These are phyloP conservation scores for Pipra filicauda DNA, from an alignment of 2,113 vertebrate genomes.

Conservation along the genomic window DNA sequence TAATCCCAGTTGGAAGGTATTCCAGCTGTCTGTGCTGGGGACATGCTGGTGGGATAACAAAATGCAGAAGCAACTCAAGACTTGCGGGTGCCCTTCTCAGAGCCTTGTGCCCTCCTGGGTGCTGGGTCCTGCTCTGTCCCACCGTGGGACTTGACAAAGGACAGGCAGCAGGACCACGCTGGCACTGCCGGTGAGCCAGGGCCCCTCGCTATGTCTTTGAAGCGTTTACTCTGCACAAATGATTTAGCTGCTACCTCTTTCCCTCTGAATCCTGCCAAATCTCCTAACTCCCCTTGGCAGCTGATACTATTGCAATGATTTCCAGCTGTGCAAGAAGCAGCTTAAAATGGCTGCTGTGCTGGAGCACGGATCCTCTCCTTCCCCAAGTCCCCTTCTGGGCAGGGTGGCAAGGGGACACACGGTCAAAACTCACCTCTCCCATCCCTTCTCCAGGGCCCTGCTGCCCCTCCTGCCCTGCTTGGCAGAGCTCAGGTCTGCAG, in stretches of 20 bases:
- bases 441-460: neutral
- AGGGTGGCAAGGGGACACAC: neutral
- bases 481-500: neutral
- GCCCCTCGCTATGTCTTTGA: neutral
- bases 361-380: neutral
- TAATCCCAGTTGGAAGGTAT: neutral
- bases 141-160: fast-evolving
- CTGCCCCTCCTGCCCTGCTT: neutral
- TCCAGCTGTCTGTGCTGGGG: neutral
- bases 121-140: neutral
- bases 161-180: fast-evolving
- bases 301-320: neutral
- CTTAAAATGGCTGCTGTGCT: neutral
- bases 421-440: neutral
- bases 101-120: neutral
- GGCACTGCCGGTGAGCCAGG: neutral
- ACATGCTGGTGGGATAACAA: neutral
- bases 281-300: conserved; percentile 2
- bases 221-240: neutral
- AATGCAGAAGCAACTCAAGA: neutral
- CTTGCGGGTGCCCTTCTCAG: neutral
- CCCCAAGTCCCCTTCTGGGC: neutral
- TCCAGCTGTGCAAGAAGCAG: conserved; percentile 45
- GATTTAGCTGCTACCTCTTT: neutral
- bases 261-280: neutral